phyloP scores from a whole-genome alignment of 2,888 invertebrate species.

The Chrysolina haemoptera region DNA sequence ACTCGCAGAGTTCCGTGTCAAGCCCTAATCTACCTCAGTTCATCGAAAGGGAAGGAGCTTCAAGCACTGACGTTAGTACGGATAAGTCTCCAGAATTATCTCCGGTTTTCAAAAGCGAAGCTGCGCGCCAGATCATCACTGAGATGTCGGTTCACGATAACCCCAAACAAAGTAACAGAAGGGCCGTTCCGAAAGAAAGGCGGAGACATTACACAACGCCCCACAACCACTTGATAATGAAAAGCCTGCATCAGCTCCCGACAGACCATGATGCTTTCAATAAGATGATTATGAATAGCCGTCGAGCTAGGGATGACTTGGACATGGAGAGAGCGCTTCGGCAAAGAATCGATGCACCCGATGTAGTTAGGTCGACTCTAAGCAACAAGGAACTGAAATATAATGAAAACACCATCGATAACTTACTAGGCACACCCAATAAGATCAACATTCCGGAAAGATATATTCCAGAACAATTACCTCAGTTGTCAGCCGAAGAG shows the following conservation, averaged over 20 bases:
- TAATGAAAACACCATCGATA: conserved; percentile 89
- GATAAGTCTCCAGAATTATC: conserved; percentile 76
- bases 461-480: conserved; percentile 92
- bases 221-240: conserved; percentile 70
- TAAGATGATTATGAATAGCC: conserved; percentile 62
- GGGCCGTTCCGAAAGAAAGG: conserved; percentile 86
- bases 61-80: conserved; percentile 56
- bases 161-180: conserved; percentile 68
- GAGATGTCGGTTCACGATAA: conserved; percentile 76
- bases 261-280: conserved; percentile 62
- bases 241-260: conserved; percentile 64
- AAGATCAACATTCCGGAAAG: conserved; percentile 94
- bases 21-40: conserved; percentile 61
- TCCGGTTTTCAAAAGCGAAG: conserved; percentile 89
- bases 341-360: conserved; percentile 84
- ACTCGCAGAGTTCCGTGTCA: conserved; percentile 52
- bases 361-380: conserved; percentile 89
- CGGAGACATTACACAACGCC: conserved; percentile 91
- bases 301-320: conserved; percentile 85
- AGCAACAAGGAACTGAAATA: conserved; percentile 77
- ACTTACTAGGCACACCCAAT: conserved; percentile 87
- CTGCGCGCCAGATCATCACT: conserved; percentile 88
- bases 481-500: conserved; percentile 88
- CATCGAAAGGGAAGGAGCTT: conserved; percentile 52
- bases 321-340: conserved; percentile 90